Conservation (phyloP, 2,113 vertebrate genomes). For the Cacatua alba region DNA sequence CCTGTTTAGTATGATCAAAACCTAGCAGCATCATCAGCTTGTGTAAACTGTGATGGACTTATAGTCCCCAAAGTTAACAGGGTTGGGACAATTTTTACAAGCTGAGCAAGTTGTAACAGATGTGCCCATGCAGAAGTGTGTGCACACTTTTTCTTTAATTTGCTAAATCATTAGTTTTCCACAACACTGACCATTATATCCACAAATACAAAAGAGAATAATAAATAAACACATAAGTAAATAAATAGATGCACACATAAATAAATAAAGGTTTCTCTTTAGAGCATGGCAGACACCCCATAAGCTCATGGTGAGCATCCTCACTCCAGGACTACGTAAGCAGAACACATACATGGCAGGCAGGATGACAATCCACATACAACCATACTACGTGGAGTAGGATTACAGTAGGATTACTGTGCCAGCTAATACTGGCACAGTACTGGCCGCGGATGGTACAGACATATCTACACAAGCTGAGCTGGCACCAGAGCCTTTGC, state of each 20-base stretch:
- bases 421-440: neutral
- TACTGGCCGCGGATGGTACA: rapidly evolving
- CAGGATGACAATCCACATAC: neutral
- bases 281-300: neutral
- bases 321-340: rapidly evolving
- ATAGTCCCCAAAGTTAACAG: neutral
- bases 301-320: neutral
- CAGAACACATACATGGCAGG: rapidly evolving
- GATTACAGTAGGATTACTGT: neutral
- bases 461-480: neutral
- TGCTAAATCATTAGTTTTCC: neutral
- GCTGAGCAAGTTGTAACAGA: neutral
- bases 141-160: neutral
- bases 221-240: neutral
- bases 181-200: neutral
- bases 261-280: neutral
- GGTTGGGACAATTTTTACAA: neutral
- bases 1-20: neutral
- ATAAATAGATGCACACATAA: neutral
- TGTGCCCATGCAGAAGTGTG: neutral
- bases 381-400: rapidly evolving
- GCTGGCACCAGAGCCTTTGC: neutral
- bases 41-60: neutral
- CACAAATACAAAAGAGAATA: neutral
- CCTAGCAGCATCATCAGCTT: neutral